A percentile compares a stretch with the other conserved stretches of the same genome.
Evolutionary conservation across 2,797 vertebrate species (phyloP).

Genomic region (Melanotaenia nigrans): DNA sequence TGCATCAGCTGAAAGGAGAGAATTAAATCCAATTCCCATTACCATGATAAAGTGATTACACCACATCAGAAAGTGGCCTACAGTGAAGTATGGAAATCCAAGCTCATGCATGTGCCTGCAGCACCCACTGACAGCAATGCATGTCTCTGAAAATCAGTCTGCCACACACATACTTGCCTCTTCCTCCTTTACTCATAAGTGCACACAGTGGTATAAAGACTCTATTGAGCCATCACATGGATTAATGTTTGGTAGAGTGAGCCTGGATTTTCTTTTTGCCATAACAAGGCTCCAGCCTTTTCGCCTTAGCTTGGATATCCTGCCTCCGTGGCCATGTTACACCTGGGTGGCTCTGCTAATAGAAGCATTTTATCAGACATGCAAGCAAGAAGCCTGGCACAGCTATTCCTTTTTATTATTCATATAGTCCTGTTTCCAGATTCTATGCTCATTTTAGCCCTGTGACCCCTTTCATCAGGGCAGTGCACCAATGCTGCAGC

Average conservation of each 20-base stretch:
- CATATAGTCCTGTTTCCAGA: conserved; percentile 59
- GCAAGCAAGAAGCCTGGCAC: conserved; percentile 62
- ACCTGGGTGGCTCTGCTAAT: conserved; percentile 83
- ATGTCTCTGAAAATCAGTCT: conserved; percentile 44
- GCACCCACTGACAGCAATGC: conserved; percentile 38
- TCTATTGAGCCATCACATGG: conserved; percentile 73
- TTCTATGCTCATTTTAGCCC: conserved; percentile 60
- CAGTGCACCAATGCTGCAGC: conserved; percentile 17
- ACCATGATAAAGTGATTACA: conserved; percentile 76
- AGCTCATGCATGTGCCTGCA: conserved; percentile 58
- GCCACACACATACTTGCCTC: conserved; percentile 43
- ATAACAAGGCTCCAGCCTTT: conserved; percentile 64
- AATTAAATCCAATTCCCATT: conserved; percentile 75
- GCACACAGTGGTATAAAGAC: conserved; percentile 59
- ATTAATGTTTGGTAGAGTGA: conserved; percentile 70
- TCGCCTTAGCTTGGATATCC: conserved; percentile 66
- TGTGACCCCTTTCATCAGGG: conserved; percentile 61
- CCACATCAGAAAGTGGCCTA: conserved; percentile 65
- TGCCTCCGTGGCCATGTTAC: conserved; percentile 70
- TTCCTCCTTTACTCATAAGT: conserved; percentile 18
- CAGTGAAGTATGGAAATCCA: conserved; percentile 63
- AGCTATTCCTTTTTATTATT: conserved; percentile 70
- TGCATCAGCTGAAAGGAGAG: conserved; percentile 49
- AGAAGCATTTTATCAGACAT: conserved; percentile 79
- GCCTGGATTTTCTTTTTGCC: conserved; percentile 64